Conservation (phyloP, 2,797 vertebrate species). For the Crotalus adamanteus region DNA sequence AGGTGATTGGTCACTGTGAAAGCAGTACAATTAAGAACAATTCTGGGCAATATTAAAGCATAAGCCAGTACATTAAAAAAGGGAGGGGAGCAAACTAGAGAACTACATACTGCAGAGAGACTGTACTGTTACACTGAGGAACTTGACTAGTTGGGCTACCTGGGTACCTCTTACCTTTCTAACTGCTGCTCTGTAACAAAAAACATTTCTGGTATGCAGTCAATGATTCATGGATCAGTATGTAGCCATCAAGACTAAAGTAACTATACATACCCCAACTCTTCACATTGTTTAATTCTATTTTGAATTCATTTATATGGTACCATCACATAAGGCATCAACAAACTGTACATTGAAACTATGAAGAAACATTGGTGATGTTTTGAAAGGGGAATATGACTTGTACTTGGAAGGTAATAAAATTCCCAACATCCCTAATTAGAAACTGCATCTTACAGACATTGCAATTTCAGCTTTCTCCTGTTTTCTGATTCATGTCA, state of each 20-base stretch:
- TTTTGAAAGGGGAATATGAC: neutral
- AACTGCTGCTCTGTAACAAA: neutral
- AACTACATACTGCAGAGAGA: no score
- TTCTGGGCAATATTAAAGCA: no score
- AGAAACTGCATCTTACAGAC: neutral
- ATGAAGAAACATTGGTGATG: neutral
- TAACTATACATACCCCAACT: no score
- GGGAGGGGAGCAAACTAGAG: no score
- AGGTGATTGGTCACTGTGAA: neutral
- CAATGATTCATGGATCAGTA: neutral
- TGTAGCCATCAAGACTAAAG: neutral
- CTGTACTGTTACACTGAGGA: no score
- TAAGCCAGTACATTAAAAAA: no score
- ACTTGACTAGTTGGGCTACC: neutral
- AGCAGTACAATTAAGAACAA: neutral
- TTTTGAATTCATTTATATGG: no score
- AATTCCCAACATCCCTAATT: neutral
- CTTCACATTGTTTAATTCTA: no score
- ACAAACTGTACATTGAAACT: neutral
- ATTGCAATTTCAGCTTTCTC: neutral
- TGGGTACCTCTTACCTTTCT: neutral
- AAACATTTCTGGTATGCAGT: neutral
- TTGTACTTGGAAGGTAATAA: neutral
- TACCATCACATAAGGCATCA: neutral
- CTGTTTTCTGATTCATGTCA: neutral